Evolutionary conservation across 2,113 vertebrate genomes (phyloP), one percentile per base, ranked within the genome.

Genomic region (Calyptommatus sinebrachiatus): DNA sequence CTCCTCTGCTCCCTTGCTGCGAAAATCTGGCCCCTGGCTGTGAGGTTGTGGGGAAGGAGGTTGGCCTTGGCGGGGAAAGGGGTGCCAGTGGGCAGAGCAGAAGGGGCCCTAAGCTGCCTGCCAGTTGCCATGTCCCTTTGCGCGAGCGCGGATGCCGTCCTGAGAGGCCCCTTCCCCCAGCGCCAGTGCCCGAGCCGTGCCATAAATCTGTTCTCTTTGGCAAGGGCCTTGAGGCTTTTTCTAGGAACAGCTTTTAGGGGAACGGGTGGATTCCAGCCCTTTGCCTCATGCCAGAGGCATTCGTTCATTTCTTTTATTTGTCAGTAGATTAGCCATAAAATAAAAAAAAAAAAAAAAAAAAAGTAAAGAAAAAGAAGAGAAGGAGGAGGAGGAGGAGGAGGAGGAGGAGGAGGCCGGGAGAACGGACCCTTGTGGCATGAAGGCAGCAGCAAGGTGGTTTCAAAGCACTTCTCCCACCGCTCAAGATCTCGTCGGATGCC

Each of bases 141-240:
- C 53, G 53, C 18, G 53, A 18, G 4, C 14, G 4, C 18, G 53
- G 18, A 57, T 57, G 53, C 14, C 1, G 53, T 57, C 18, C 18
- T 16, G 87, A 83, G 85, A 88, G 85, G 16, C 20, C 53, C 53
- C 72, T n/a, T 18, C 29, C 73, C 53, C 50, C 53, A 57, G 35
- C 50, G 1, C 45, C 20, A 24, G 20, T 92, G 89, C 88, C 80
- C 84, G 84, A 85, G 0, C n/a, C 50, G 88, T 87, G 92, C 93
- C 90, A 88, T 89, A 84, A 91, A 89, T 93, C 91, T 94, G 91
- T 92, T 91, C 87, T 91, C 91, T 90, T 90, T 93, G 93, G 92
- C 89, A 91, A 83, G 83, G 35, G 66, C 84, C 62, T 28, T 77
- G 65, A 86, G 79, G 41, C 83, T 82, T 70, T n/a, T 65, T 53